Evolutionary conservation across 2,797 vertebrate species (phyloP), one percentile per base, ranked within the genome.

Genomic region (Bovichtus variegatus): DNA sequence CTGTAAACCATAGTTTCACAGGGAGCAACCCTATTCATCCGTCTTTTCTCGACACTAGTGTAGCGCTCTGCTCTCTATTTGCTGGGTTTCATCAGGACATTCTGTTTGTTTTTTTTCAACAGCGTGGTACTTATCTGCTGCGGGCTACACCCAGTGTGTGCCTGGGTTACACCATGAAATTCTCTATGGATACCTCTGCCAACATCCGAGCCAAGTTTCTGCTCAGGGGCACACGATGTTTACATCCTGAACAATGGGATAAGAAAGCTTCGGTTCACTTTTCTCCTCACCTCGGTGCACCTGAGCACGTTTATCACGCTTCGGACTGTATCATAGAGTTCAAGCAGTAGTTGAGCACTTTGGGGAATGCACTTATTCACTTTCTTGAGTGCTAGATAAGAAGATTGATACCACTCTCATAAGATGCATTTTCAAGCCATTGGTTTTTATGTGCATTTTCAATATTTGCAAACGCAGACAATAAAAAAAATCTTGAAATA

Each of bases 41-140:
- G 19, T 83, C 74, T 83, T 73, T 27, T 34, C 55, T 21, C 76
- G 77, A 61, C 74, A 64, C 3, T 0, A 0, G 81, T n/a, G n/a
- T n/a, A n/a, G n/a, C n/a, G n/a, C n/a, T n/a, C n/a, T n/a, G n/a
- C n/a, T n/a, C n/a, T n/a, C n/a, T n/a, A 0, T 19, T 54, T 36
- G 15, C 1, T 70, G 19, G 31, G 19, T 58, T 84, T 80, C 63
- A 63, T 62, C 49, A 43, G 80, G 46, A 81, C 72, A 21, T 76
- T 71, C 3, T 76, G 72, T 82, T 81, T 78, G 40, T 67, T 68
- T 74, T 70, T 63, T 67, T 29, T 5, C 54, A 23, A 41, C 55
- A 23, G 9, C 60, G 79, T 68, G 54, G 18, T 62, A 12, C 62
- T 73, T 74, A 67, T 81, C 67, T 60, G 4, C 66, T 38, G n/a